Percentiles rank a stretch among this genome's conserved stretches.
Evolutionary conservation across 2,113 vertebrate species (phyloP).

Genomic region (Tachysurus vachellii): DNA sequence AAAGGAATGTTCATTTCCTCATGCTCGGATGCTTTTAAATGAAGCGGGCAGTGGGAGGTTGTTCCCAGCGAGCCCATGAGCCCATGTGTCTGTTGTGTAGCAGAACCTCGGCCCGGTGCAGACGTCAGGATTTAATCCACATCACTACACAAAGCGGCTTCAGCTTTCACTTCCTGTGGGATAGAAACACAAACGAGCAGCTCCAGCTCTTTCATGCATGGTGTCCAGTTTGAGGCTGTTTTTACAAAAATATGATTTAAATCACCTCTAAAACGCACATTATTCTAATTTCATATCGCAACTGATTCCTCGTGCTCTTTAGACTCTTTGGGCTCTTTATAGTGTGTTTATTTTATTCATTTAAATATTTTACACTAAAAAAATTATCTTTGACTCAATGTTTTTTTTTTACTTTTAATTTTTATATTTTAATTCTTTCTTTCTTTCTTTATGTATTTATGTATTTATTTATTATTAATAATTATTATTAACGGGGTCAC

Average conservation of each 20-base stretch:
- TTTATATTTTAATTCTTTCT: not conserved
- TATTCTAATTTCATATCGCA: not conserved
- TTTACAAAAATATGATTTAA: not conserved
- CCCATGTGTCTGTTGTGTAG: not conserved
- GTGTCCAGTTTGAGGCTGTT: not conserved
- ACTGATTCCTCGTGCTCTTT: not conserved
- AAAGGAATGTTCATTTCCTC: constrained; percentile 1
- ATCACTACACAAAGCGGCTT: not conserved
- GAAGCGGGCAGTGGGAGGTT: constrained; percentile 5
- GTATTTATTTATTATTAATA: no score
- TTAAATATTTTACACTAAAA: not conserved
- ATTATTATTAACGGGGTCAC: no score
- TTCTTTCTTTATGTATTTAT: no score
- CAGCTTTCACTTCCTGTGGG: not conserved
- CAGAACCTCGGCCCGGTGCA: not conserved
- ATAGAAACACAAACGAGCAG: not conserved
- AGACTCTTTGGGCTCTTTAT: not conserved
- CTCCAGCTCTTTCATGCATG: not conserved
- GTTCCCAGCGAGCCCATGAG: not conserved
- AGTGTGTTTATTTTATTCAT: not conserved
- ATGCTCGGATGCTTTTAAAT: not conserved
- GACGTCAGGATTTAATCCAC: constrained; percentile 1
- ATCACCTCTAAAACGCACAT: not conserved
- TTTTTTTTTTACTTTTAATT: not conserved
- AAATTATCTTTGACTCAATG: not conserved